Evolutionary conservation across 2,888 invertebrate species (phyloP), one percentile per base, ranked within the genome.

Genomic region (Tachina fera): DNA sequence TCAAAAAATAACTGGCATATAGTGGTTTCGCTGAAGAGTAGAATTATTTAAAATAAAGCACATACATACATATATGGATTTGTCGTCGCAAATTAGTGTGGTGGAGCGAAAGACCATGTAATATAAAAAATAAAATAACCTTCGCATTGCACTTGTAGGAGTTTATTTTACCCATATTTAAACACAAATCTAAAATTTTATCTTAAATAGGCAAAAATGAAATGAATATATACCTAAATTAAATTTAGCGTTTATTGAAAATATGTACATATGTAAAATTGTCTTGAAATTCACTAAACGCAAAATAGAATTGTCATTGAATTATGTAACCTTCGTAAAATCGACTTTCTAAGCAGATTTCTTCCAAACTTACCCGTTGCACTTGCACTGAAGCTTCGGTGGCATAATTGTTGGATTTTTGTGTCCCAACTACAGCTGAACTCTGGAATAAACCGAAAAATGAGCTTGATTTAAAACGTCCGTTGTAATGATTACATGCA

Each of bases 331-430:
- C 39, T 63, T 53, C 43, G 14, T 43, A 71, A 22, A 4, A 74
- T 45, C 56, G 67, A 47, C 19, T 49, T 68, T 78, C 8, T 31
- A 60, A 16, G 11, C 11, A 47, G 67, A 31, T 63, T 80, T 63
- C n/a, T 43, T 16, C 19, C 47, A 87, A 43, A 87, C 92, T 92
- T 88, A 93, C 93, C 88, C 92, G 92, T 88, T 91, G 90, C 87
- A 92, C 91, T 89, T 92, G 91, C 68, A 92, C 90, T 70, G 92
- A 91, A 47, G 92, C 93, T 88, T 93, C 93, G 83, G 93, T 93
- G 89, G 93, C 93, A 91, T 92, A 93, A 90, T 91, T 92, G 81
- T 92, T 92, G 75, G 90, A 89, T 88, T 91, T 91, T 79, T 91
- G 89, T 83, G 88, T 89, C 87, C 90, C 90, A 85, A 90, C 88